Conservation (phyloP, 2,113 vertebrate species). For the Circaetus cinerascens region DNA sequence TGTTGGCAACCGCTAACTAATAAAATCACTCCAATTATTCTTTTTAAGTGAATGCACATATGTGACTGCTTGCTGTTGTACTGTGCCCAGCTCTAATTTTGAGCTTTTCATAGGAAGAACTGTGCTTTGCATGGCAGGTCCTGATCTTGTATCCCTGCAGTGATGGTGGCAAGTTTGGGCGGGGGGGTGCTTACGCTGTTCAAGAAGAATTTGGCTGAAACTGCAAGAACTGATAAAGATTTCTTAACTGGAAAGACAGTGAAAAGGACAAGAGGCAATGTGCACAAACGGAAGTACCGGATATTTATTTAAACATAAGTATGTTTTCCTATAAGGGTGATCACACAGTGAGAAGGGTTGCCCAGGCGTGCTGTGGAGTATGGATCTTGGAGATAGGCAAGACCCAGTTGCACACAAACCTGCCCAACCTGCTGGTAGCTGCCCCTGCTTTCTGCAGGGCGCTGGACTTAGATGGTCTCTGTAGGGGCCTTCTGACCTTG, state of each 20-base stretch:
- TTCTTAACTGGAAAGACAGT: neutral
- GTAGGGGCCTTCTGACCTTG: too few relatives aligned
- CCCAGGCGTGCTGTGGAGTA: too few relatives aligned
- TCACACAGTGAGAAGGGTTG: neutral
- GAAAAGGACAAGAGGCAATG: neutral
- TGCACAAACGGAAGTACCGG: accelerated
- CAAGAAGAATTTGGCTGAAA: neutral
- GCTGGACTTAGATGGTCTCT: accelerated
- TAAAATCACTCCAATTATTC: neutral
- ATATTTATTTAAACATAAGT: neutral
- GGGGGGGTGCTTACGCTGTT: too few relatives aligned
- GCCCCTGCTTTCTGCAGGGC: neutral
- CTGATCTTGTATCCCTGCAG: neutral
- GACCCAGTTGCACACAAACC: neutral
- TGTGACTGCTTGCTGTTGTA: neutral
- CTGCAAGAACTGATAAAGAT: neutral
- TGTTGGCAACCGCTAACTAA: neutral
- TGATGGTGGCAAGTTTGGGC: too few relatives aligned
- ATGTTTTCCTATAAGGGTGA: neutral
- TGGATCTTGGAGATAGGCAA: neutral
- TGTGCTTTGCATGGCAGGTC: neutral
- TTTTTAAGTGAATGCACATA: neutral
- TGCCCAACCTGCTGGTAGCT: neutral
- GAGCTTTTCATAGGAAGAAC: neutral
- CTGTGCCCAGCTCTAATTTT: neutral